A percentile compares a stretch with the other conserved stretches of the same genome.
phyloP scores from a whole-genome alignment of 53 echinoderm and acorn worm genomes.

The Hippasteria phrygiana region DNA sequence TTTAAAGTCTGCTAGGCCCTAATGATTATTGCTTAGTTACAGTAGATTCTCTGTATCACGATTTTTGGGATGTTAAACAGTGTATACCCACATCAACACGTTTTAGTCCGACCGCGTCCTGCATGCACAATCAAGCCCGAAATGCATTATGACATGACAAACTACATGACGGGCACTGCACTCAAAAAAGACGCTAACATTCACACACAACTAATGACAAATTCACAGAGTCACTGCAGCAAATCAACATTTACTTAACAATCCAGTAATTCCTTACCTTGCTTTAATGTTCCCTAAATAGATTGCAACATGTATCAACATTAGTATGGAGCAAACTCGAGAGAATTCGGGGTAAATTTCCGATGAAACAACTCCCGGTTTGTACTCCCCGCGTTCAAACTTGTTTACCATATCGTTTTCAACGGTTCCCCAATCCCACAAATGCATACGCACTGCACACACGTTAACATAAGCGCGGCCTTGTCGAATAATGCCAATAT shows the following conservation, averaged over 20 bases:
- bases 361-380: slow-evolving; percentile 21
- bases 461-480: too few species aligned
- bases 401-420: slow-evolving; percentile 62
- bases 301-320: neutral
- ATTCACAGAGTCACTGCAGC: neutral
- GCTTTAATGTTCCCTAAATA: neutral
- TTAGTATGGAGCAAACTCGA: neutral
- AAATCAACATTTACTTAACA: neutral
- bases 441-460: neutral
- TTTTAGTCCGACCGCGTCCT: too few species aligned
- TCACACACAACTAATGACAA: neutral
- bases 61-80: too few species aligned
- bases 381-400: slow-evolving; percentile 59
- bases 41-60: too few species aligned
- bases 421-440: slow-evolving; percentile 8
- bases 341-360: slow-evolving; percentile 13
- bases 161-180: neutral
- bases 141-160: neutral
- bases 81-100: too few species aligned
- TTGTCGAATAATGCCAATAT: neutral
- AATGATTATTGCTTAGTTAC: too few species aligned
- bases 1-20: too few species aligned
- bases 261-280: slow-evolving; percentile 42
- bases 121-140: too few species aligned
- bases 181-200: neutral